Percentiles rank a stretch among this genome's conserved stretches.
Conservation (phyloP, 2,888 invertebrate genomes). For the Macropis europaea region DNA sequence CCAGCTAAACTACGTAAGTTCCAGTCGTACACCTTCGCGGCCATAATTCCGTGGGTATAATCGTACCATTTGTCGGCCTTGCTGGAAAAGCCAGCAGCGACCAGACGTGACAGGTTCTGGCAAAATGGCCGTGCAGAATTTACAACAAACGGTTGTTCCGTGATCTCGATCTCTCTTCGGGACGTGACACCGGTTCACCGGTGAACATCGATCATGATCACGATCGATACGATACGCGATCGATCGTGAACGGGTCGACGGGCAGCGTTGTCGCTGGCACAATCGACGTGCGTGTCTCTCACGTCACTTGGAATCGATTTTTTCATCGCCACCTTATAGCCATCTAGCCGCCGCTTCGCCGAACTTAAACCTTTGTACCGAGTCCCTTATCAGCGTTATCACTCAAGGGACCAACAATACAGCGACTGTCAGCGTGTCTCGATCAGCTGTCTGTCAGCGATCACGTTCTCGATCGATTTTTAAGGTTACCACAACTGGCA, state of each 20-base stretch:
- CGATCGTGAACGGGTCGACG: too few relatives aligned
- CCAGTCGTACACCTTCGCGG: slow-evolving; percentile 2
- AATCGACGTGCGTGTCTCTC: slow-evolving; percentile 53
- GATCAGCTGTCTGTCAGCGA: slow-evolving; percentile 53
- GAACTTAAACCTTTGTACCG: slow-evolving; percentile 38
- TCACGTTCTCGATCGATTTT: not conserved
- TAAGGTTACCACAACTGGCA: not conserved
- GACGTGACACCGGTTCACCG: slow-evolving; percentile 20
- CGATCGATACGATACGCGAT: slow-evolving; percentile 10
- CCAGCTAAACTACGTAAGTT: slow-evolving; percentile 66
- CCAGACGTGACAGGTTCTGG: slow-evolving; percentile 74
- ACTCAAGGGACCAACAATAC: slow-evolving; percentile 8
- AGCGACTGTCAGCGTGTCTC: slow-evolving; percentile 27
- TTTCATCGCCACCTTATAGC: too few relatives aligned
- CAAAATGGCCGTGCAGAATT: slow-evolving; percentile 77
- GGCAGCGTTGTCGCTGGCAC: slow-evolving; percentile 6
- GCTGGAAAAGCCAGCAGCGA: slow-evolving; percentile 36
- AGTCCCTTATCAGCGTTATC: slow-evolving; percentile 52
- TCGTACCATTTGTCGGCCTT: slow-evolving; percentile 23
- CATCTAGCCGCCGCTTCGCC: slow-evolving; percentile 14
- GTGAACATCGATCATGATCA: not conserved
- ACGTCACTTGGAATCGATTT: slow-evolving; percentile 68
- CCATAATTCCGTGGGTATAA: too few relatives aligned
- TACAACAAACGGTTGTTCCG: slow-evolving; percentile 70
- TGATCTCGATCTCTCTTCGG: slow-evolving; percentile 26